These are phyloP conservation scores for Heterodera schachtii DNA, from an alignment of 1,140 invertebrate genomes.

Conservation along the genomic window DNA sequence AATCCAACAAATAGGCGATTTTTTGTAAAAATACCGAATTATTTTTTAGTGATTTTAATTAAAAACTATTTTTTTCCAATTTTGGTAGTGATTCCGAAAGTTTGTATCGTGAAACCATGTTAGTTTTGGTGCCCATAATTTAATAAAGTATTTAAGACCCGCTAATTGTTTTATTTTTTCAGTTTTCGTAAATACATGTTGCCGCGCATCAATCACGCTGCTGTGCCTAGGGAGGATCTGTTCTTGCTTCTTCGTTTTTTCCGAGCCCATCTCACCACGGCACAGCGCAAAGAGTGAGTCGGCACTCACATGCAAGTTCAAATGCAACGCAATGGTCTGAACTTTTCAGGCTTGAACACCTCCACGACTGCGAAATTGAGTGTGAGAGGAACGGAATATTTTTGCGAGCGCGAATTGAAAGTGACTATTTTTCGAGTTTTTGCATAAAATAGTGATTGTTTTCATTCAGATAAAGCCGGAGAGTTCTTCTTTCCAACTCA, in stretches of 20 bases:
- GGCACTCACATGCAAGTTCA: not conserved
- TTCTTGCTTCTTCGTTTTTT: slow-evolving; percentile 8
- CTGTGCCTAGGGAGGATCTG: not conserved
- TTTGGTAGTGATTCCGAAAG: too few species aligned
- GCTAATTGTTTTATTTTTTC: not conserved
- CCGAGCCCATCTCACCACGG: not conserved
- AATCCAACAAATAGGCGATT: too few species aligned
- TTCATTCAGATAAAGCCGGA: not conserved
- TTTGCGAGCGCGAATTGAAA: not conserved
- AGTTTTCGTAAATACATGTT: slow-evolving; percentile 4
- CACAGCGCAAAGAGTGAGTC: not conserved
- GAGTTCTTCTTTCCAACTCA: not conserved
- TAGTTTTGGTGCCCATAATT: too few species aligned
- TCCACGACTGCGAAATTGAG: not conserved
- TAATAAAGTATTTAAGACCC: too few species aligned
- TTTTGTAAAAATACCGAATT: too few species aligned
- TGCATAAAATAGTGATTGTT: not conserved
- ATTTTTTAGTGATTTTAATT: too few species aligned
- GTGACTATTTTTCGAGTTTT: not conserved
- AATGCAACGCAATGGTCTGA: not conserved
- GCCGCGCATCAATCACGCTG: not conserved
- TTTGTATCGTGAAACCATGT: too few species aligned
- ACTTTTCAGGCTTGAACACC: not conserved
- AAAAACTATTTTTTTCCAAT: too few species aligned
- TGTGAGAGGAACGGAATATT: not conserved